These are phyloP conservation scores for Drosophila pseudotalamancana DNA, from an alignment of 2,888 invertebrate species.

Conservation along the genomic window DNA sequence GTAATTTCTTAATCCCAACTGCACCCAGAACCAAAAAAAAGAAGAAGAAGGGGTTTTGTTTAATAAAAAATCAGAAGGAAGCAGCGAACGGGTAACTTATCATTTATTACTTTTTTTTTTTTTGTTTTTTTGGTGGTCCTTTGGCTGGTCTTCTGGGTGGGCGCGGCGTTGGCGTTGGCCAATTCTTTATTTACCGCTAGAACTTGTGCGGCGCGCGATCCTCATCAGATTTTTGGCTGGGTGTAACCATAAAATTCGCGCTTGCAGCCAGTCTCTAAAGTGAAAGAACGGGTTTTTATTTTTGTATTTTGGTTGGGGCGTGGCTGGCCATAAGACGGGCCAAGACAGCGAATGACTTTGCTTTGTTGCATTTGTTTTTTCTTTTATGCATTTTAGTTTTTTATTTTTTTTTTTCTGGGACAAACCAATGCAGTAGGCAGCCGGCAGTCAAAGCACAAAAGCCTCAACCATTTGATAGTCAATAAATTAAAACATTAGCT, in stretches of 20 bases:
- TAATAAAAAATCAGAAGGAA: slow-evolving; percentile 2
- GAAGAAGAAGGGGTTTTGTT: neutral
- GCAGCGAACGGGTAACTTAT: slow-evolving; percentile 38
- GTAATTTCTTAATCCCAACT: slow-evolving; percentile 72
- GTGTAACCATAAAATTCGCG: slow-evolving; percentile 82
- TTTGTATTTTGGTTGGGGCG: slow-evolving; percentile 44
- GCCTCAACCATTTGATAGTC: slow-evolving; percentile 62
- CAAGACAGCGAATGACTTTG: slow-evolving; percentile 13
- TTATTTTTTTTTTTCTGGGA: slow-evolving; percentile 39
- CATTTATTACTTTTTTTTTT: too few species aligned
- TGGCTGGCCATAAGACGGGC: slow-evolving; percentile 48
- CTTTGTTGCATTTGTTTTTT: slow-evolving; percentile 23
- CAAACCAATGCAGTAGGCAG: slow-evolving; percentile 77
- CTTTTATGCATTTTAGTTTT: too few species aligned
- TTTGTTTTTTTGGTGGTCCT: slow-evolving; percentile 73
- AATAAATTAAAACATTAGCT: slow-evolving; percentile 77
- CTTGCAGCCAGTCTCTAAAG: slow-evolving; percentile 59
- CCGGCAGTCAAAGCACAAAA: slow-evolving; percentile 39
- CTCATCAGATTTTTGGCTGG: slow-evolving; percentile 66
- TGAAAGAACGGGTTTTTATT: slow-evolving; percentile 69
- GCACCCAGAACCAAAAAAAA: too few species aligned
- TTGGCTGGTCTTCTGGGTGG: slow-evolving; percentile 45
- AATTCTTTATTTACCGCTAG: slow-evolving; percentile 74
- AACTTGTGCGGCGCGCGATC: slow-evolving; percentile 53
- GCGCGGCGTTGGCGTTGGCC: slow-evolving; percentile 62